Evolutionary conservation across 23 tunicate genomes (phyloP).

Genomic region (Ascidia mentula): DNA sequence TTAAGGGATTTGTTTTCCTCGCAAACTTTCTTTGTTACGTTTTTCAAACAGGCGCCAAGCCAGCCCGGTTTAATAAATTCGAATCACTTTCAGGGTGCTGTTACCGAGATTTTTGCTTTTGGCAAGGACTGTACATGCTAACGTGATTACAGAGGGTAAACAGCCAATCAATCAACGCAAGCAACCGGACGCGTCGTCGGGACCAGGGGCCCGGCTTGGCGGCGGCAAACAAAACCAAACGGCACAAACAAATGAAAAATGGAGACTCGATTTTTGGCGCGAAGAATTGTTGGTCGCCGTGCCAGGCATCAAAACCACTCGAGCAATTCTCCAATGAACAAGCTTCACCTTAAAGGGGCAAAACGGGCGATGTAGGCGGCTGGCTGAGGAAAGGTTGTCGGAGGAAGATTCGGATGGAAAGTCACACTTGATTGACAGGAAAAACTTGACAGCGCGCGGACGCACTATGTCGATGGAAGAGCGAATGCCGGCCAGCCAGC

Average conservation of each 20-base stretch:
- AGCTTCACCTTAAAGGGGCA: not conserved
- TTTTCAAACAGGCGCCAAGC: no score
- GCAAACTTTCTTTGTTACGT: no score
- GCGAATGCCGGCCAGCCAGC: not conserved
- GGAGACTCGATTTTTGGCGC: constrained; percentile 6
- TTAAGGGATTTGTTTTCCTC: no score
- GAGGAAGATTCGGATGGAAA: not conserved
- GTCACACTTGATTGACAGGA: not conserved
- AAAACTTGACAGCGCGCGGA: no score
- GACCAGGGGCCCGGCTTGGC: no score
- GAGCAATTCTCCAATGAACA: not conserved
- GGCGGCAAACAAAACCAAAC: constrained; percentile 8
- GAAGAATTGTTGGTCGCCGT: constrained; percentile 2
- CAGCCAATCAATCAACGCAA: constrained; percentile 2
- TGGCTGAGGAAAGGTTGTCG: not conserved
- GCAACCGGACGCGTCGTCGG: not conserved
- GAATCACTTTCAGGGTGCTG: no score
- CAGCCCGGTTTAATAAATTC: no score
- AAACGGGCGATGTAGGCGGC: constrained; percentile 2
- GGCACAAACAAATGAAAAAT: constrained; percentile 5
- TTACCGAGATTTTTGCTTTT: no score
- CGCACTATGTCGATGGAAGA: no score
- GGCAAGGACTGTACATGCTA: no score
- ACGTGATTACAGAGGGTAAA: constrained; percentile 3
- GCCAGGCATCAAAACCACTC: not conserved